Conservation (phyloP, 2,113 vertebrate genomes). For the Dipodomys ordii region DNA sequence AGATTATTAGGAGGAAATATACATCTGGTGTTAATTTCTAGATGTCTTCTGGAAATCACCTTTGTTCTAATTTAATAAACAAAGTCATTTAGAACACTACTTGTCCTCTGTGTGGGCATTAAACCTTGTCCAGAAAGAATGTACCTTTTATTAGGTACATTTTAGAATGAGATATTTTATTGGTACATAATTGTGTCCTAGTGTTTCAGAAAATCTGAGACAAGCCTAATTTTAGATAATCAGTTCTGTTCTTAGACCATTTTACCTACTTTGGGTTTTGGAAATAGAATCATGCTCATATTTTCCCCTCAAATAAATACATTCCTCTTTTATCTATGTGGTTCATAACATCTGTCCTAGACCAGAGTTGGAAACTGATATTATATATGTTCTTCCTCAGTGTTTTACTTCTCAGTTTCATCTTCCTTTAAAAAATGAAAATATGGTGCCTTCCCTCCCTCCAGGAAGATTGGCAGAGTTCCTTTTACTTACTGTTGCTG, state of each 20-base stretch:
- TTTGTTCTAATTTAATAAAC: constrained; percentile 69
- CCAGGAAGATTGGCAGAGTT: constrained; percentile 78
- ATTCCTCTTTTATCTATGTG: constrained; percentile 33
- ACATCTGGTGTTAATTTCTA: constrained; percentile 70
- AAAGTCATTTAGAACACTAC: constrained; percentile 67
- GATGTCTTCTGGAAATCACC: constrained; percentile 68
- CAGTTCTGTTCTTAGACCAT: constrained; percentile 51
- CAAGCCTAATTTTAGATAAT: constrained; percentile 64
- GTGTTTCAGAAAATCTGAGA: constrained; percentile 71
- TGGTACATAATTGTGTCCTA: constrained; percentile 66
- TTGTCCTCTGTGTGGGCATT: constrained; percentile 64
- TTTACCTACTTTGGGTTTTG: constrained; percentile 61
- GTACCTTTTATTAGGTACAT: constrained; percentile 59
- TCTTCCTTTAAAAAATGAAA: constrained; percentile 83
- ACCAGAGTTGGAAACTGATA: constrained; percentile 72
- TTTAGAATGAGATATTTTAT: constrained; percentile 71
- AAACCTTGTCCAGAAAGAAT: constrained; percentile 66
- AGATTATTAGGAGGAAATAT: constrained; percentile 66
- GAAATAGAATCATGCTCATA: constrained; percentile 43
- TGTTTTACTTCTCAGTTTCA: constrained; percentile 72
- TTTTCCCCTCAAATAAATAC: not conserved
- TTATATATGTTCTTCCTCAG: constrained; percentile 67
- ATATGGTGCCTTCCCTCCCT: constrained; percentile 80
- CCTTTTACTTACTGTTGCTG: constrained; percentile 82
- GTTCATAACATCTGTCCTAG: constrained; percentile 61